Evolutionary conservation across 2,113 vertebrate species (phyloP).

Genomic region (Phasianus colchicus): DNA sequence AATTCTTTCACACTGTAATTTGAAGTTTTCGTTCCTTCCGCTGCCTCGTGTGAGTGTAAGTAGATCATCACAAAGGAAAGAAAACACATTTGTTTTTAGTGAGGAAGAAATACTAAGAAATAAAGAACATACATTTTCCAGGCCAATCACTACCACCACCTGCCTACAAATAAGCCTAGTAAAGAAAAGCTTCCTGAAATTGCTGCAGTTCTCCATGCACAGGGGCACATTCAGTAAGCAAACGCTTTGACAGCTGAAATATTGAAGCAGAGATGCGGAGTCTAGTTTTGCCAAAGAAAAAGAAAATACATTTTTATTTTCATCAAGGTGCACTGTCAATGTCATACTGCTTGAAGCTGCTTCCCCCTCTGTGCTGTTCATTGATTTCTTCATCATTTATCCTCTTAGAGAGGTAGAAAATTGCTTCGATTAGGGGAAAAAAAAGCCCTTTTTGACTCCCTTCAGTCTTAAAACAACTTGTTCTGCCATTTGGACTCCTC

Average conservation of each 20-base stretch:
- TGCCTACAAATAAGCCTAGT: neutral
- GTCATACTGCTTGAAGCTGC: neutral
- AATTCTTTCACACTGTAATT: neutral
- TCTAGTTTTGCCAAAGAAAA: neutral
- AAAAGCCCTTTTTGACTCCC: neutral
- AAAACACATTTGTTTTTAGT: conserved; percentile 29
- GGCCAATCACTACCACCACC: neutral
- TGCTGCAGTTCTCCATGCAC: neutral
- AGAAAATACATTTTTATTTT: neutral
- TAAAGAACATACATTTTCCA: neutral
- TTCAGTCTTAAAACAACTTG: neutral
- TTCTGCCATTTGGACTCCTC: neutral
- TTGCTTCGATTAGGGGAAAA: neutral
- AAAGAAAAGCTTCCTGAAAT: neutral
- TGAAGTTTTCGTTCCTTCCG: neutral
- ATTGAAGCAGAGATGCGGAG: neutral
- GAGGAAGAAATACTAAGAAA: neutral
- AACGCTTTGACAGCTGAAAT: neutral
- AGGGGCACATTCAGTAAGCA: neutral
- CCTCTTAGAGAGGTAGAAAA: neutral
- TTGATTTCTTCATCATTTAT: conserved; percentile 8
- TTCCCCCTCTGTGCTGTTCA: neutral
- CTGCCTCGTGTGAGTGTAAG: neutral
- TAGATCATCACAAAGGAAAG: neutral
- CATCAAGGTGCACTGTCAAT: neutral